Conservation (phyloP, 1,140 invertebrate species). For the Elymnias hypermnestra region DNA sequence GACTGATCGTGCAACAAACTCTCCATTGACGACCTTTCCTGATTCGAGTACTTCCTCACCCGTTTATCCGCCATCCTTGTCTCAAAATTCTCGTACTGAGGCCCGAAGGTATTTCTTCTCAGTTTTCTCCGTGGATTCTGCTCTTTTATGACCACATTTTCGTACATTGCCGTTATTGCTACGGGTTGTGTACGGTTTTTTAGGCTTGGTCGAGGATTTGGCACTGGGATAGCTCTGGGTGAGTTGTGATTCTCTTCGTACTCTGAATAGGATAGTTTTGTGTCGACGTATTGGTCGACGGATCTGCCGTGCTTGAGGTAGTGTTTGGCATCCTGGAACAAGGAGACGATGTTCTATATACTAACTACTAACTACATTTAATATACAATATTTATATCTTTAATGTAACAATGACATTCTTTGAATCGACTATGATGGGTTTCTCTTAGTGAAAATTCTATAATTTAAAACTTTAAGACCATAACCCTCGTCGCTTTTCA, state of each 20-base stretch:
- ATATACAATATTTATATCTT: too few relatives aligned
- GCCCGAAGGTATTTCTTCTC: constrained; percentile 78
- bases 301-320: constrained; percentile 82
- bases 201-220: constrained; percentile 62
- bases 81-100: constrained; percentile 79
- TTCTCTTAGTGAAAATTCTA: too few relatives aligned
- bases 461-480: too few relatives aligned
- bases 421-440: too few relatives aligned
- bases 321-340: constrained; percentile 75
- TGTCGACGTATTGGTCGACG: constrained; percentile 86
- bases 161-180: constrained; percentile 84
- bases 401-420: too few relatives aligned
- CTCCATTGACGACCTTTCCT: constrained; percentile 80
- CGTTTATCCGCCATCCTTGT: constrained; percentile 59
- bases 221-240: constrained; percentile 54
- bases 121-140: constrained; percentile 84
- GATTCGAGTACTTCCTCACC: constrained; percentile 62
- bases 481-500: too few relatives aligned
- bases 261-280: constrained; percentile 66
- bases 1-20: constrained; percentile 78
- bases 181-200: constrained; percentile 79
- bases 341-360: constrained; percentile 12
- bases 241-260: constrained; percentile 76
- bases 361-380: too few relatives aligned
- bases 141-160: constrained; percentile 83